phyloP scores from a whole-genome alignment of 2,797 vertebrate species.

The Florisuga fusca region DNA sequence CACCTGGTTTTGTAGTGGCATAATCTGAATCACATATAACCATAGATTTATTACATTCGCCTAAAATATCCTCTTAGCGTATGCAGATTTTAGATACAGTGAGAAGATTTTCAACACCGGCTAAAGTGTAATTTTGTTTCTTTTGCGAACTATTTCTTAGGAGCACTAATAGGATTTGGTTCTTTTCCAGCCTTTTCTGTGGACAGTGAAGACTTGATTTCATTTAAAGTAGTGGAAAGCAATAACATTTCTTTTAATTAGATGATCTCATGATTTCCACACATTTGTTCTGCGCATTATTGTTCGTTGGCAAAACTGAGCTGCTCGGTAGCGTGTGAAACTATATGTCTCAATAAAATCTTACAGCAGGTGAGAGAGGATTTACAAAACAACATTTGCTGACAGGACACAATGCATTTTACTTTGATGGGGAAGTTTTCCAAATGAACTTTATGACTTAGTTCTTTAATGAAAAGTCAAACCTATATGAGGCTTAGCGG shows the following conservation, averaged over 20 bases:
- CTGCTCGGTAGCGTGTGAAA: conserved; percentile 50
- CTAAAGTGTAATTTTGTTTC: background rate
- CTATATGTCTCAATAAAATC: conserved; percentile 54
- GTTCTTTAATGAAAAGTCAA: conserved; percentile 1
- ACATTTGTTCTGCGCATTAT: conserved; percentile 9
- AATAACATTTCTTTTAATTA: conserved; percentile 62
- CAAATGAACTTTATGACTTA: conserved; percentile 13
- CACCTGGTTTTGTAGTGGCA: background rate
- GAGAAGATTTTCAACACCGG: background rate
- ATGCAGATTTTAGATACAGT: conserved; percentile 7
- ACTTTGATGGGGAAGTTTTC: conserved; percentile 49
- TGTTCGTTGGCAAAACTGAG: conserved; percentile 38
- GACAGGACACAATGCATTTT: conserved; percentile 42
- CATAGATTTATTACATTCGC: background rate
- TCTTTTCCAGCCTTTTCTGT: conserved; percentile 16
- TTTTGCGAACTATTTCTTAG: background rate
- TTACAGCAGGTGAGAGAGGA: conserved; percentile 43
- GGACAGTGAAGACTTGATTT: background rate
- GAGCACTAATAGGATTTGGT: background rate
- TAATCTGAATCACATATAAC: background rate
- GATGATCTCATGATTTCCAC: conserved; percentile 60
- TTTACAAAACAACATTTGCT: conserved; percentile 64
- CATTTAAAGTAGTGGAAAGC: conserved; percentile 41
- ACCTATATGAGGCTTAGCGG: background rate
- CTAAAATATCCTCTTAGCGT: background rate